Evolutionary conservation across 2,113 vertebrate genomes (phyloP), one percentile per base, ranked within the genome.

Genomic region (Sakesphorus luctuosus): DNA sequence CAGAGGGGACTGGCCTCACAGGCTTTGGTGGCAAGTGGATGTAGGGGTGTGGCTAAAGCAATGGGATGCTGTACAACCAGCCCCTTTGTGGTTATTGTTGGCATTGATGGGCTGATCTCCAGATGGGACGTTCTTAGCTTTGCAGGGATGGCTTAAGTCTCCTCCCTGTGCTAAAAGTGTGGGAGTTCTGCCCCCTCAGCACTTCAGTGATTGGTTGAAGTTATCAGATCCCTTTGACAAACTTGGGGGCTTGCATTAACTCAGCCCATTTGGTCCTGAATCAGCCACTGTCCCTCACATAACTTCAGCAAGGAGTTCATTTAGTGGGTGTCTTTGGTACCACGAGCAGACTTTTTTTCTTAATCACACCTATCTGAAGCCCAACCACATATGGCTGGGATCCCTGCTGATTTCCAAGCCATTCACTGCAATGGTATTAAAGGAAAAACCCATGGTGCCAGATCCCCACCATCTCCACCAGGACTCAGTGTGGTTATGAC

Each of bases 261-360:
- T 66, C 49, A 66, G 28, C 18, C 43, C 23, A 3, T 61, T 49
- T 52, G 20, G 36, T 56, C 36, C 38, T 38, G 28, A 46, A 53
- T 24, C 43, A 67, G 40, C 28, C 66, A 31, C 58, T 28, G 29
- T 33, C 25, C 55, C 33, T 61, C 0, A 1, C 49, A 67, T 11
- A 1, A 1, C 9, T 5, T 26, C 17, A 7, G n/a, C 35, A 72
- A 87, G 46, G 16, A 5, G 1, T 33, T 81, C 4, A 2, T 75
- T 67, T 62, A 21, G 20, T 2, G 15, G 3, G 12, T 63, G 35
- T 28, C 36, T 31, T n/a, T n/a, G 3, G 3, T 63, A 59, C 13
- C n/a, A 33, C 25, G 38, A 21, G 21, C 28, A 71, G 50, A 49
- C 9, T 55, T 63, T 90, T 65, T 76, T 46, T 17, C 31, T 88